Conservation (phyloP, 1,140 invertebrate genomes). For the Contarinia nasturtii region DNA sequence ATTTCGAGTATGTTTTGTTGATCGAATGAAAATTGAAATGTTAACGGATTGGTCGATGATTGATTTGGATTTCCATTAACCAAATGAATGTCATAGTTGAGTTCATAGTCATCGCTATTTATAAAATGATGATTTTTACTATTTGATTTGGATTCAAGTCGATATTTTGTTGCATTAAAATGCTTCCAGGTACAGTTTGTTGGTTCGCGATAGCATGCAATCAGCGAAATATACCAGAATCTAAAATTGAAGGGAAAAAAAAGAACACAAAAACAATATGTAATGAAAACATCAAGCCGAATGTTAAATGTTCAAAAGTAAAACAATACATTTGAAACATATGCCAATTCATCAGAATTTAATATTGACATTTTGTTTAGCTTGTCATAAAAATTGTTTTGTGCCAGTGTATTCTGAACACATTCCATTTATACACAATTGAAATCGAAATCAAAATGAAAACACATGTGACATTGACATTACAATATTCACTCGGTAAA, state of each 20-base stretch:
- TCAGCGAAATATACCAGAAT: slow-evolving; percentile 91
- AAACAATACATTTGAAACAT: too few relatives aligned
- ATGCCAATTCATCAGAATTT: too few relatives aligned
- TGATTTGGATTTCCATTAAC: slow-evolving; percentile 88
- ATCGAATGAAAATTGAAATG: slow-evolving; percentile 94
- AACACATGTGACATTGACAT: too few relatives aligned
- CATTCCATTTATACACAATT: too few relatives aligned
- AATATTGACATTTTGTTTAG: too few relatives aligned
- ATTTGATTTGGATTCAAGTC: neutral
- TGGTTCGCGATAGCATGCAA: slow-evolving; percentile 70
- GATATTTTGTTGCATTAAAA: slow-evolving; percentile 24
- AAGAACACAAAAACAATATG: neutral
- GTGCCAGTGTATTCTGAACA: too few relatives aligned
- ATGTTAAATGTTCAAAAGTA: too few relatives aligned
- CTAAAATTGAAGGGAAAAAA: slow-evolving; percentile 26
- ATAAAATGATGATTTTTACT: neutral
- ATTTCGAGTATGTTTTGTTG: slow-evolving; percentile 83
- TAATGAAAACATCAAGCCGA: neutral
- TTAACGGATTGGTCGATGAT: slow-evolving; percentile 63
- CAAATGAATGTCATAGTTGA: slow-evolving; percentile 87
- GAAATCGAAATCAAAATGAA: too few relatives aligned
- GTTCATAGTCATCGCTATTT: slow-evolving; percentile 3
- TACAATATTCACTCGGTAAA: too few relatives aligned
- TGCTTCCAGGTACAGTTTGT: slow-evolving; percentile 67
- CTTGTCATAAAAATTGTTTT: too few relatives aligned